Evolutionary conservation across 2,797 vertebrate species (phyloP).

Genomic region (Carcharodon carcharias): DNA sequence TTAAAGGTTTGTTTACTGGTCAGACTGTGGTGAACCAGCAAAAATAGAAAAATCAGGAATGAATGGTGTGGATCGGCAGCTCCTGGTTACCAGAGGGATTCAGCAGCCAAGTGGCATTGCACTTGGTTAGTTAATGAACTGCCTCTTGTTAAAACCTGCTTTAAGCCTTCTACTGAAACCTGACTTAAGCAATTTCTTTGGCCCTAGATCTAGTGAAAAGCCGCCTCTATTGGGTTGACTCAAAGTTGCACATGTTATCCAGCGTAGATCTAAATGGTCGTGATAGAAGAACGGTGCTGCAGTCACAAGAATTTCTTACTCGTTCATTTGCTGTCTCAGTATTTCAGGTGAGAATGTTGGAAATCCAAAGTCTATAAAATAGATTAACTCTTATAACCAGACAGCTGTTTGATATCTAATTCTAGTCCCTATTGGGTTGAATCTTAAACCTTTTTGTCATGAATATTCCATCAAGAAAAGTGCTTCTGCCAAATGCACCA

Average conservation of each 20-base stretch:
- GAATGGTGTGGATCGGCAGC: conserved; percentile 50
- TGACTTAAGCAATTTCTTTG: background rate
- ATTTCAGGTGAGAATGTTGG: conserved; percentile 45
- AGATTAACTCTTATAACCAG: no score
- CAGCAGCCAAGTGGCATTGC: conserved; percentile 55
- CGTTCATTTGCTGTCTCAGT: conserved; percentile 57
- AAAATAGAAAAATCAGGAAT: conserved; percentile 56
- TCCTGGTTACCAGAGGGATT: conserved; percentile 53
- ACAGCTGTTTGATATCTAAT: no score
- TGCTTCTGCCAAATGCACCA: background rate
- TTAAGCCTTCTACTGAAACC: background rate
- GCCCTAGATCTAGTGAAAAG: conserved; percentile 56
- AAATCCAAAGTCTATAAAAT: background rate
- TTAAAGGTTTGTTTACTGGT: conserved; percentile 63
- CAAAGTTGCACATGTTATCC: conserved; percentile 56
- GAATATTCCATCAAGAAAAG: background rate
- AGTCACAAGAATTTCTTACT: conserved; percentile 66
- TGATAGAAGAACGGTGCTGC: conserved; percentile 61
- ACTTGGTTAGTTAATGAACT: conserved; percentile 52
- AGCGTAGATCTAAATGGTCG: conserved; percentile 57
- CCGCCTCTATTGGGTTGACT: conserved; percentile 67
- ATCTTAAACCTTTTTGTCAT: background rate
- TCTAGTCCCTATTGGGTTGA: background rate
- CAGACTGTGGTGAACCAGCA: conserved; percentile 54
- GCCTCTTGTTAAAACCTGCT: background rate